phyloP scores from a whole-genome alignment of 1,140 invertebrate species.

The Nebria ingens region DNA sequence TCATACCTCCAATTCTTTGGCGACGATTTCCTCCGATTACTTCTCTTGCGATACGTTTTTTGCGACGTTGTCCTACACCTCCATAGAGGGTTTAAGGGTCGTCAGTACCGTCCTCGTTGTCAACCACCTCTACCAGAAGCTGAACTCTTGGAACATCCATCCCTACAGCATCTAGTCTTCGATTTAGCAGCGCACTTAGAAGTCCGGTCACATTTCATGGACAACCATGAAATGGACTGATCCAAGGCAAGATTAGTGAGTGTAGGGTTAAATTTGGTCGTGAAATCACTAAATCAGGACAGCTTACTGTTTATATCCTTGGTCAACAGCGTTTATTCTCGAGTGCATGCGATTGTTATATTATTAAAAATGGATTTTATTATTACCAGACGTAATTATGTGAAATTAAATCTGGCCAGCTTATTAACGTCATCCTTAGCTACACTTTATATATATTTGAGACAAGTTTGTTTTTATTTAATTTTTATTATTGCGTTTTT shows the following conservation, averaged over 20 bases:
- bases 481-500: too few species aligned
- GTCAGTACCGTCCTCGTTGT: conserved; percentile 73
- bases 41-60: conserved; percentile 85
- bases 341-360: too few species aligned
- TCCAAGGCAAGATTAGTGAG: conserved; percentile 36
- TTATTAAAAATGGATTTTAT: too few species aligned
- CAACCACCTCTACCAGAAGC: conserved; percentile 78
- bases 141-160: conserved; percentile 81
- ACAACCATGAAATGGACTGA: conserved; percentile 62
- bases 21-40: conserved; percentile 83
- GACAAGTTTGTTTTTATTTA: too few species aligned
- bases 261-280: conserved; percentile 22
- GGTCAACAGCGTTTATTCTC: too few species aligned
- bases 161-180: conserved; percentile 67
- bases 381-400: too few species aligned
- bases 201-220: conserved; percentile 63
- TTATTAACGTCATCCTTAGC: too few species aligned
- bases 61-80: conserved; percentile 80
- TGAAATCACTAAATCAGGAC: too few species aligned
- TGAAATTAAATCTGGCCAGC: too few species aligned
- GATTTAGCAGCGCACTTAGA: conserved; percentile 75
- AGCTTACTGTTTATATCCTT: too few species aligned
- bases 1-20: conserved; percentile 82
- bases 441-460: too few species aligned
- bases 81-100: conserved; percentile 70